Conservation (phyloP, 2,888 invertebrate species). For the Therioaphis trifolii region DNA sequence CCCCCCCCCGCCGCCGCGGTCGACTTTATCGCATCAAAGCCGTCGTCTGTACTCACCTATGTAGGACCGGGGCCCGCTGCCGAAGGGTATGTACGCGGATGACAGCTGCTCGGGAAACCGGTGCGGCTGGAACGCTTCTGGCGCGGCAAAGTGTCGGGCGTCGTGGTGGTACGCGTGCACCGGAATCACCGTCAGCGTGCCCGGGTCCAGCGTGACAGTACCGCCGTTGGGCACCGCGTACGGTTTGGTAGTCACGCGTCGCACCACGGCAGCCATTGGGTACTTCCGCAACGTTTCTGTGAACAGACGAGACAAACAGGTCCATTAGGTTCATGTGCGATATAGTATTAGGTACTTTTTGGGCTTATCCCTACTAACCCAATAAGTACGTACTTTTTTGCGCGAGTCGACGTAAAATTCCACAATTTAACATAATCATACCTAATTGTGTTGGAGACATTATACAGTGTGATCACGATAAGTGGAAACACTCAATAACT, state of each 20-base stretch:
- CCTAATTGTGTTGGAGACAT: too few relatives aligned
- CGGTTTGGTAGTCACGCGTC: constrained; percentile 33
- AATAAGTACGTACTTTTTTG: too few relatives aligned
- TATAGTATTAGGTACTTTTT: too few relatives aligned
- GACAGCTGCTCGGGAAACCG: constrained; percentile 42
- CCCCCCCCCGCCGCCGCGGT: too few relatives aligned
- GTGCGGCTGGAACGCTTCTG: constrained; percentile 30
- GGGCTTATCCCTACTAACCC: too few relatives aligned
- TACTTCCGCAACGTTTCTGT: constrained; percentile 55
- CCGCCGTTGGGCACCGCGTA: not conserved
- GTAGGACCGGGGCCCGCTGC: constrained; percentile 36
- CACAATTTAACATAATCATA: too few relatives aligned
- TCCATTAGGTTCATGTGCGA: too few relatives aligned
- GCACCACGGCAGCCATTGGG: not conserved
- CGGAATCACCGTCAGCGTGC: not conserved
- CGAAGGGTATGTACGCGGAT: constrained; percentile 39
- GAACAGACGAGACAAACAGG: not conserved
- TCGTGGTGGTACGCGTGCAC: constrained; percentile 42
- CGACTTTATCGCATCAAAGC: too few relatives aligned
- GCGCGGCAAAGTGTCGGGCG: constrained; percentile 1
- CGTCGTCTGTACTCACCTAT: constrained; percentile 43
- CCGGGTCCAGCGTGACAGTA: not conserved
- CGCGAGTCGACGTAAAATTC: too few relatives aligned
- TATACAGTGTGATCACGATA: too few relatives aligned
- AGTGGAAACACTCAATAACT: too few relatives aligned